These are phyloP conservation scores for Aptenodytes patagonicus DNA, from an alignment of 2,113 vertebrate genomes.

Conservation along the genomic window DNA sequence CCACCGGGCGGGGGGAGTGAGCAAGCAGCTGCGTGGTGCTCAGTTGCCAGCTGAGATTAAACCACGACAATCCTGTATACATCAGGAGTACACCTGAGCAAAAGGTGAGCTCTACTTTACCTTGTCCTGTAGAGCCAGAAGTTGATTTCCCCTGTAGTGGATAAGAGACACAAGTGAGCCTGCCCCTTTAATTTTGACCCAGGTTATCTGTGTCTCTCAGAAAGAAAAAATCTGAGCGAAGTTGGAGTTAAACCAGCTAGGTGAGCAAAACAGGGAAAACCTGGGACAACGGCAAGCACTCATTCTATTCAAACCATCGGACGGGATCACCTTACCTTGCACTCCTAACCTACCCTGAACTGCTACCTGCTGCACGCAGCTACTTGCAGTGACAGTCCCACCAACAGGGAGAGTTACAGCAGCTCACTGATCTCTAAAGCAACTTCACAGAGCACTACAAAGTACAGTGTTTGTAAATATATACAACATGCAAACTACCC, in stretches of 20 bases:
- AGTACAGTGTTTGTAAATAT: background rate
- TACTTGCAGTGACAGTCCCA: background rate
- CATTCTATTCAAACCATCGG: background rate
- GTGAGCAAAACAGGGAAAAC: background rate
- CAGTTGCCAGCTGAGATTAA: no score
- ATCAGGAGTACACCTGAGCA: background rate
- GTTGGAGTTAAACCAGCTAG: background rate
- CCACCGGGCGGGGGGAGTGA: no score
- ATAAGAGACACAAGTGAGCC: background rate
- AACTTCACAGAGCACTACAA: background rate
- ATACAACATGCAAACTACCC: background rate
- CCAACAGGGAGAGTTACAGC: background rate
- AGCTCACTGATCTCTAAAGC: background rate
- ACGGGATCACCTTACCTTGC: background rate
- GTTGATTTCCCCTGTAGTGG: background rate
- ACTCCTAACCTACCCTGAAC: background rate
- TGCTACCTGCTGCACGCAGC: background rate
- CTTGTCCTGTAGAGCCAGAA: background rate
- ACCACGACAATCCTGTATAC: background rate
- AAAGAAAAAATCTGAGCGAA: background rate
- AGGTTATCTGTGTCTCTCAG: background rate
- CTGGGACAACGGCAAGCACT: background rate
- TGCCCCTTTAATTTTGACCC: background rate
- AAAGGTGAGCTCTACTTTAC: background rate
- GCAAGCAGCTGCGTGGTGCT: no score